Conservation (phyloP, 2,888 invertebrate genomes). For the Macrophya annulata region DNA sequence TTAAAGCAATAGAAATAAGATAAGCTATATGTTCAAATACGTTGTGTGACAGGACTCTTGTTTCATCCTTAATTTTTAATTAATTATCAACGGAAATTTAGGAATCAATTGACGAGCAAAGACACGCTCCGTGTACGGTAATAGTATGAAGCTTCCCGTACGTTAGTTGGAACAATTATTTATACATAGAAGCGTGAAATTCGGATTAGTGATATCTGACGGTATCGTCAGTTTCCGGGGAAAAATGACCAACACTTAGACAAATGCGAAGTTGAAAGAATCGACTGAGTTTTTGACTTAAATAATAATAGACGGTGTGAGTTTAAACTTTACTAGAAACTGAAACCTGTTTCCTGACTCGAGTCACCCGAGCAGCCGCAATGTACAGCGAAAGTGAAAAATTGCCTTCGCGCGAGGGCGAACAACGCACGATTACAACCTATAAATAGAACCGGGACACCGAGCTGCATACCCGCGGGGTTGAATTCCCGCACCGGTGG, state of each 20-base stretch:
- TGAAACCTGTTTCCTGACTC: slow-evolving; percentile 39
- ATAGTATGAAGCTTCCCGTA: no score
- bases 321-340: not conserved
- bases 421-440: slow-evolving; percentile 18
- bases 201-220: not conserved
- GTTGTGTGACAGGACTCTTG: no score
- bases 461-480: not conserved
- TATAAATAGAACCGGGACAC: slow-evolving; percentile 29
- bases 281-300: not conserved
- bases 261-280: not conserved
- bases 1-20: not conserved
- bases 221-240: not conserved
- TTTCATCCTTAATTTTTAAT: no score
- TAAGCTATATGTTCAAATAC: no score
- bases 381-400: slow-evolving; percentile 42
- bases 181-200: not conserved
- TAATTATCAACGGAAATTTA: no score
- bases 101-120: not conserved
- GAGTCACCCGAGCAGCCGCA: not conserved
- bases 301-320: not conserved
- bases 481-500: not conserved
- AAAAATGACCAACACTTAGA: not conserved
- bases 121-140: not conserved
- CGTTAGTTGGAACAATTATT: no score
- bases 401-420: slow-evolving; percentile 50